A percentile compares a stretch with the other conserved stretches of the same genome.
Conservation (phyloP, 2,797 vertebrate species). For the Heteromormyrus szaboi region DNA sequence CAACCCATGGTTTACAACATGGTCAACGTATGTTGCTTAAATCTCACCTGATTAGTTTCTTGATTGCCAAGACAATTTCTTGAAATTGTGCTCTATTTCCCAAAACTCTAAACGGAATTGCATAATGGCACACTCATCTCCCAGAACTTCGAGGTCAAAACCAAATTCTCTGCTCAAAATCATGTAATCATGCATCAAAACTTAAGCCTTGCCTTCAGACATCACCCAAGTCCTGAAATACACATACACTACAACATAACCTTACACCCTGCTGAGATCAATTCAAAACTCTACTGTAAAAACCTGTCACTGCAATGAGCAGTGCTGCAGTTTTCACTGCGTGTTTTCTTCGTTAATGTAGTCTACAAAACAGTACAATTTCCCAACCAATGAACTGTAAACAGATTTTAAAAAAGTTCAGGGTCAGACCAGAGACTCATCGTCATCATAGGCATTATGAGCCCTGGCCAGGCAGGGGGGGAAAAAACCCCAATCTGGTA, state of each 20-base stretch:
- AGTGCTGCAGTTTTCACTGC: neutral
- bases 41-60: no score
- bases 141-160: neutral
- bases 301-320: neutral
- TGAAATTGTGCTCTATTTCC: neutral
- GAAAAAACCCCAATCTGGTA: neutral
- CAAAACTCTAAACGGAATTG: no score
- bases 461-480: no score
- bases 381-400: neutral
- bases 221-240: neutral
- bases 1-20: neutral
- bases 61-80: neutral
- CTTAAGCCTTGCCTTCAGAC: neutral
- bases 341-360: neutral
- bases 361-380: neutral
- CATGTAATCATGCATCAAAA: neutral
- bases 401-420: neutral
- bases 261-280: neutral
- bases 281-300: neutral
- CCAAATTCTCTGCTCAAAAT: neutral
- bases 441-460: neutral
- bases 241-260: neutral
- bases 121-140: neutral
- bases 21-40: no score
- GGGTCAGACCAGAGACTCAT: neutral